phyloP scores from a whole-genome alignment of 2,797 vertebrate genomes.

The Podarcis siculus region DNA sequence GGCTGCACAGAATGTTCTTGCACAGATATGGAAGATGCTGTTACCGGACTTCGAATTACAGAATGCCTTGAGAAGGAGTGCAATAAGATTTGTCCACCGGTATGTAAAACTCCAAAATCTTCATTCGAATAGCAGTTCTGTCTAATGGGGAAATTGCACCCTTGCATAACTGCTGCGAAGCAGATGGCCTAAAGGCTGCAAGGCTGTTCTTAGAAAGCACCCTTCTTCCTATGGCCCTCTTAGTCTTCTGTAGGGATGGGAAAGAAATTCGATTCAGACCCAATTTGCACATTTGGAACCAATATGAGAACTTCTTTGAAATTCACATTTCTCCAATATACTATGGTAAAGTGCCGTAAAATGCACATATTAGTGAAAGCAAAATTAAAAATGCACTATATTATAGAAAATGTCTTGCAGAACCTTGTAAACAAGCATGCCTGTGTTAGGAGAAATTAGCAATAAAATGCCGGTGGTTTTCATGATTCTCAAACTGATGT shows the following conservation, averaged over 20 bases:
- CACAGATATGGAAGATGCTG: slow-evolving; percentile 79
- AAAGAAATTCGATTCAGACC: too few relatives aligned
- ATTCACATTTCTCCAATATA: not conserved
- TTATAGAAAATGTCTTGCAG: too few relatives aligned
- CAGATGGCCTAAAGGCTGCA: not conserved
- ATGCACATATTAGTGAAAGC: too few relatives aligned
- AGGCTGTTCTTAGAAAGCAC: not conserved
- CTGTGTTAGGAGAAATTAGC: too few relatives aligned
- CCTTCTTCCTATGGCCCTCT: not conserved
- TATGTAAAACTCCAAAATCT: slow-evolving; percentile 70
- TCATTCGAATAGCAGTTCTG: not conserved
- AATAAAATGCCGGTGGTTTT: too few relatives aligned
- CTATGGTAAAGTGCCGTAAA: too few relatives aligned
- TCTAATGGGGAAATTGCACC: too few relatives aligned
- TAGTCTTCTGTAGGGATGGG: not conserved
- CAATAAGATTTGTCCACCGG: slow-evolving; percentile 82
- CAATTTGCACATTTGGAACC: not conserved
- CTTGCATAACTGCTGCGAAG: not conserved
- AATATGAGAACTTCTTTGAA: not conserved
- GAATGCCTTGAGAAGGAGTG: slow-evolving; percentile 86
- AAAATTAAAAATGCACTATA: too few relatives aligned
- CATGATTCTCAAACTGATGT: too few relatives aligned
- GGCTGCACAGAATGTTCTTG: slow-evolving; percentile 88
- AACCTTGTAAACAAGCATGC: too few relatives aligned
- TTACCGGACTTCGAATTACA: slow-evolving; percentile 82